Percentiles rank a stretch among this genome's conserved stretches.
Conservation (phyloP, 1,140 invertebrate species). For the Lasioglossum baleicum region DNA sequence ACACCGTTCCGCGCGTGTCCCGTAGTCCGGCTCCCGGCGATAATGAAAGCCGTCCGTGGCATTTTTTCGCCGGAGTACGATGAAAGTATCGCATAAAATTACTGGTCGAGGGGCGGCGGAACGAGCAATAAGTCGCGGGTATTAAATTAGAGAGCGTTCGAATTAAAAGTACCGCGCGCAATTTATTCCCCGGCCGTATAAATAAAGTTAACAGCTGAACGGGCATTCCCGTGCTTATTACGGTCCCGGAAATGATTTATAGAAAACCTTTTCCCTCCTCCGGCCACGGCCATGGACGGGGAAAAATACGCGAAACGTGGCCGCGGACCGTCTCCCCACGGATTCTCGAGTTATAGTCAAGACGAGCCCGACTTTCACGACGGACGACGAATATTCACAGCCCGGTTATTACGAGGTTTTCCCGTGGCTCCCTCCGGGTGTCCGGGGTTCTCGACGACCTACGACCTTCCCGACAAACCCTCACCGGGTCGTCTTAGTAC, state of each 20-base stretch:
- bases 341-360: conserved; percentile 38
- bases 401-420: conserved; percentile 44
- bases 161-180: conserved; percentile 56
- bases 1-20: too few relatives aligned
- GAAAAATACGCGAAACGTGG: conserved; percentile 39
- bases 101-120: background rate
- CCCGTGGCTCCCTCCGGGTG: background rate
- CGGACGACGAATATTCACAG: conserved; percentile 44
- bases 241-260: conserved; percentile 55
- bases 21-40: background rate
- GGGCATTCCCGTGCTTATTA: conserved; percentile 47
- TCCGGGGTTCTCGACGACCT: conserved; percentile 22
- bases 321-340: conserved; percentile 7
- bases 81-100: background rate
- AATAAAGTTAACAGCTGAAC: conserved; percentile 59
- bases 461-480: conserved; percentile 6
- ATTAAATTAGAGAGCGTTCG: conserved; percentile 56
- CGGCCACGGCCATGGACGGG: background rate
- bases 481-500: conserved; percentile 26
- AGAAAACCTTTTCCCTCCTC: conserved; percentile 7
- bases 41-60: background rate
- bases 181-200: conserved; percentile 32
- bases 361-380: conserved; percentile 21
- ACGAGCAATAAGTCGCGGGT: conserved; percentile 44
- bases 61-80: too few relatives aligned